phyloP scores from a whole-genome alignment of 2,888 invertebrate genomes.

The Idaea straminata region DNA sequence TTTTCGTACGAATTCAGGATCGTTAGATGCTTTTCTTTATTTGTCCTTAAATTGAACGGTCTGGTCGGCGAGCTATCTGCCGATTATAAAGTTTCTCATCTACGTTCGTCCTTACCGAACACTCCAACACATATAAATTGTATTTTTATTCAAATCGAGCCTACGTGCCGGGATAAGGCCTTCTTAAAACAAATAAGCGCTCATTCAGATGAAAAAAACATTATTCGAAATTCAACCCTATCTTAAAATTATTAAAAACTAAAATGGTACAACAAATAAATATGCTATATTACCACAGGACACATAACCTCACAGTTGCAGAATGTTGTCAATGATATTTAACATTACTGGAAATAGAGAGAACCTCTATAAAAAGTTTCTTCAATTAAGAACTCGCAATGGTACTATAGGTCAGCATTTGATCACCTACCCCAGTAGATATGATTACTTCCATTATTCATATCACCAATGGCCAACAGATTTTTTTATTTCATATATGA shows the following conservation, averaged over 20 bases:
- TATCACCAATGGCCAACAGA: no score
- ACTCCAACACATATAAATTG: slow-evolving; percentile 78
- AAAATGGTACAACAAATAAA: slow-evolving; percentile 31
- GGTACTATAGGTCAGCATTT: no score
- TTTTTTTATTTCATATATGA: no score
- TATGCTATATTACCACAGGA: slow-evolving; percentile 44
- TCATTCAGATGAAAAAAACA: slow-evolving; percentile 43
- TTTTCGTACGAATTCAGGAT: no score
- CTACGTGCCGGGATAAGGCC: slow-evolving; percentile 75
- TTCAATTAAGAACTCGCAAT: neutral
- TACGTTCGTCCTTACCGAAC: slow-evolving; percentile 45
- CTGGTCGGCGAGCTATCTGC: no score
- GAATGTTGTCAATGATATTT: slow-evolving; percentile 45
- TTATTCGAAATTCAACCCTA: slow-evolving; percentile 48
- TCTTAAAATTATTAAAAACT: slow-evolving; percentile 38
- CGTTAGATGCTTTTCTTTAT: no score
- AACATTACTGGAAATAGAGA: neutral
- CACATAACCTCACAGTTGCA: slow-evolving; percentile 57
- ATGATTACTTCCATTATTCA: no score
- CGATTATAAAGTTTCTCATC: neutral
- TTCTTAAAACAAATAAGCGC: slow-evolving; percentile 75
- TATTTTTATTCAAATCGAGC: slow-evolving; percentile 79
- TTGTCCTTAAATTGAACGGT: no score
- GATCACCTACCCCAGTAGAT: no score
- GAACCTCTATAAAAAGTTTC: neutral